A percentile compares a stretch with the other conserved stretches of the same genome.
These are phyloP conservation scores for Anguilla marmorata DNA, from an alignment of 2,797 vertebrate genomes.

Conservation along the genomic window DNA sequence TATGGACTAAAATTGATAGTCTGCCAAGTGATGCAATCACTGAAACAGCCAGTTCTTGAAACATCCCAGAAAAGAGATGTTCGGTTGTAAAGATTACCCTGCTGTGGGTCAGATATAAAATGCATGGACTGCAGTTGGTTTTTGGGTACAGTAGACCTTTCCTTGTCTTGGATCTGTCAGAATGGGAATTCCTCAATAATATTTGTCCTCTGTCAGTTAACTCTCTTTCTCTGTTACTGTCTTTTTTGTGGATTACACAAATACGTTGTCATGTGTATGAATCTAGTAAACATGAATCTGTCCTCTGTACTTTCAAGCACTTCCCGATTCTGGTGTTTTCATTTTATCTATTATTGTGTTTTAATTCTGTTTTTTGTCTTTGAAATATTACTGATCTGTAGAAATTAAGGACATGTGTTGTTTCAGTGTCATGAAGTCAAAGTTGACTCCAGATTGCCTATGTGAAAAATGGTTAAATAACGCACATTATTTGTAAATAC, in stretches of 20 bases:
- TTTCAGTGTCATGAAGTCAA: slow-evolving; percentile 29
- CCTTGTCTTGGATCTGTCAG: not conserved
- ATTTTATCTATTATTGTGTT: slow-evolving; percentile 27
- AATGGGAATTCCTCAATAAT: not conserved
- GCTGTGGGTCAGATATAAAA: not conserved
- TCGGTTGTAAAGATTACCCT: not conserved
- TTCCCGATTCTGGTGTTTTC: not conserved
- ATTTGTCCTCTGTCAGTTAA: not conserved
- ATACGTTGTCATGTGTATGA: slow-evolving; percentile 13
- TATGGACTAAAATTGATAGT: not conserved
- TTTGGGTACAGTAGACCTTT: not conserved
- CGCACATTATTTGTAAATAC: slow-evolving; percentile 39
- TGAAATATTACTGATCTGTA: slow-evolving; percentile 40
- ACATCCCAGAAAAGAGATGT: not conserved
- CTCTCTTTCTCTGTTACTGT: not conserved
- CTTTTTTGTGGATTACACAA: not conserved
- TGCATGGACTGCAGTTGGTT: slow-evolving; percentile 1
- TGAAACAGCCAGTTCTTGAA: not conserved
- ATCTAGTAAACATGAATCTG: not conserved
- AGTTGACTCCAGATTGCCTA: slow-evolving; percentile 39
- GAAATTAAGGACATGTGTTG: slow-evolving; percentile 32
- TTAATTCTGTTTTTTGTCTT: slow-evolving; percentile 36
- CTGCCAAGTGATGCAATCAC: not conserved
- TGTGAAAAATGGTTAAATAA: slow-evolving; percentile 29
- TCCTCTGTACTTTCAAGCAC: slow-evolving; percentile 13